Conservation (phyloP, 2,888 invertebrate species). For the Phasia obesa region DNA sequence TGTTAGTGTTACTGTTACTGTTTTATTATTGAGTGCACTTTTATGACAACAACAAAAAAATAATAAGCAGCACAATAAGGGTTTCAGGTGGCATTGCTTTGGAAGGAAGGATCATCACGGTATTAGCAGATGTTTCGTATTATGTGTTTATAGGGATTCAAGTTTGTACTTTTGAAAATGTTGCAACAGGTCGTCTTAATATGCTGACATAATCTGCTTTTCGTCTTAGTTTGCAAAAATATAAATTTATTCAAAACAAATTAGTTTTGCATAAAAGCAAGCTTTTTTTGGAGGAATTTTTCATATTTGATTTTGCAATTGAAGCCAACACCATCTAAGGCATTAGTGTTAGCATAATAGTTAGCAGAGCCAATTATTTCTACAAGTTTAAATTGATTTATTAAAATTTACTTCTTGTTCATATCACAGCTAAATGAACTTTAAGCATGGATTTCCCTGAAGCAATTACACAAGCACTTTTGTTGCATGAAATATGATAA, state of each 20-base stretch:
- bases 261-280: neutral
- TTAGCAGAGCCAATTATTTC: neutral
- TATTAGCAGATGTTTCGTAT: slow-evolving; percentile 47
- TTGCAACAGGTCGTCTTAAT: slow-evolving; percentile 59
- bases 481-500: too few species aligned
- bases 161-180: slow-evolving; percentile 17
- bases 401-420: too few species aligned
- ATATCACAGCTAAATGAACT: too few species aligned
- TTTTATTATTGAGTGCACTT: slow-evolving; percentile 25
- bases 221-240: slow-evolving; percentile 11
- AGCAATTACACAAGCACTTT: too few species aligned
- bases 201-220: slow-evolving; percentile 27
- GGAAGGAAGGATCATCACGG: slow-evolving; percentile 20
- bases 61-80: neutral
- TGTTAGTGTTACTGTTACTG: neutral
- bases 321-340: neutral
- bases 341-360: too few species aligned
- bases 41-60: neutral
- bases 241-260: slow-evolving; percentile 44
- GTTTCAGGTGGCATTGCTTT: neutral
- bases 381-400: too few species aligned
- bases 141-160: slow-evolving; percentile 49
- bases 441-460: too few species aligned
- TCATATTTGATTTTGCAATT: neutral
- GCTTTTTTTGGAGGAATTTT: neutral